Base-by-base conservation (phyloP, 2,113 vertebrate genomes). In the Cyanocitta stelleri region DNA sequence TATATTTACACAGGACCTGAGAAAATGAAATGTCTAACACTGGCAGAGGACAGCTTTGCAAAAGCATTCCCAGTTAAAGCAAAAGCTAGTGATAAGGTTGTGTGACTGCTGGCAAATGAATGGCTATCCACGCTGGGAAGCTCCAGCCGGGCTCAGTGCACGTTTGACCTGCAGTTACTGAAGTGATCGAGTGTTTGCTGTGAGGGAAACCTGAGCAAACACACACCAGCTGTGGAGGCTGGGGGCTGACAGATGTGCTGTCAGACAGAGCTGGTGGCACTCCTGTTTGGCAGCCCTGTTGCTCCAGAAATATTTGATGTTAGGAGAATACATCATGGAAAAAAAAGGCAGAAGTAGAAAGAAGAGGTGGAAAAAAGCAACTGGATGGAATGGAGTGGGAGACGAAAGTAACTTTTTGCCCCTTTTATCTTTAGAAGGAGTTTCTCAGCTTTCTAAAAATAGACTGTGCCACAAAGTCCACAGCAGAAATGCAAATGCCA, bases 1-100 rank as follows among this genome's bases (percentile, higher is more conserved):
- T 81, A 2, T 87, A 89, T 95, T 97, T 96, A 94, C 71, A 91
- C 58, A 94, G 85, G 89, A 96, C 96, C 83, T 78, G 82, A 67
- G 89, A 68, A 96, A 96, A 91, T 22, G 74, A 84, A 95, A 88
- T 11, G 29, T 77, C 48, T 83, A 54, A 80, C 24, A 26, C 48
- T 41, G 76, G 73, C 84, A 88, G 77, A 83, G 48, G 69, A 66
- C 68, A 79, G 61, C 52, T 87, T 78, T 5, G 8, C 44, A 37
- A 37, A 77, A 41, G 35, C 33, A n/a, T 7, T 76, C 54, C 54
- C 52, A 58, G 74, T 43, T 72, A 66, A 80, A 85, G 92, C 52
- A 62, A 39, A 85, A 88, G 61, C 23, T 61, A 32, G 39, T 1
- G 85, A 8, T 37, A 9, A 69, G 30, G 21, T 3, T 52, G 39